Base-by-base conservation (phyloP, 2,797 vertebrate genomes). In the Paedocypris micromegethes region DNA sequence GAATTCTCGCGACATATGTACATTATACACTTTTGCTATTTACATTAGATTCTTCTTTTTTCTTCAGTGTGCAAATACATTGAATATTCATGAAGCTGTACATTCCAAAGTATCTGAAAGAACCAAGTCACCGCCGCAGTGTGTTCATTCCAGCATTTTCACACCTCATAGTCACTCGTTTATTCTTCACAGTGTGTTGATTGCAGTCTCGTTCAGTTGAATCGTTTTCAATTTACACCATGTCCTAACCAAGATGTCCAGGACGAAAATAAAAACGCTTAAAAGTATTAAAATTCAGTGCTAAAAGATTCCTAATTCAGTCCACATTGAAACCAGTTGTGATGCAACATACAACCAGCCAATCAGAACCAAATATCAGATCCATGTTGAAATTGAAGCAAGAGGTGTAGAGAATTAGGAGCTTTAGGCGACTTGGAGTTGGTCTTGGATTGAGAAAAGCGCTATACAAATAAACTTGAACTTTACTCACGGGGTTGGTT, bases 151-250 rank as follows among this genome's bases (percentile, higher is more conserved):
- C 45, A 64, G 58, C 48, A 61, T 68, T 48, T 49, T 51, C 46
- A 52, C 50, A 69, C 3, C 51, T 56, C 58, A 66, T 38, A 62
- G 53, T 42, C 40, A 4, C 62, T 62, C n/a, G 9, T 23, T 53
- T 38, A n/a, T 23, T 43, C 46, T 57, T 70, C 74, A 73, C 77
- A 78, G 74, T 78, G 74, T 71, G 72, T 78, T 67, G 73, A 75
- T 75, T 78, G 73, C 72, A 68, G 68, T 70, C 67, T 75, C 71
- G 37, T 57, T 58, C 47, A 45, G 55, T 55, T 56, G 44, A 42
- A 66, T 56, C 49, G 42, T 40, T 41, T n/a, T 38, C 43, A 48
- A 40, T 59, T 52, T 62, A 60, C 6, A 38, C 47, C 46, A 61
- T 48, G 49, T 68, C 49, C 43, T 41, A 46, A 59, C 41, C 65